phyloP scores from a whole-genome alignment of 2,797 vertebrate species.

The Mormyrops attenuatus region DNA sequence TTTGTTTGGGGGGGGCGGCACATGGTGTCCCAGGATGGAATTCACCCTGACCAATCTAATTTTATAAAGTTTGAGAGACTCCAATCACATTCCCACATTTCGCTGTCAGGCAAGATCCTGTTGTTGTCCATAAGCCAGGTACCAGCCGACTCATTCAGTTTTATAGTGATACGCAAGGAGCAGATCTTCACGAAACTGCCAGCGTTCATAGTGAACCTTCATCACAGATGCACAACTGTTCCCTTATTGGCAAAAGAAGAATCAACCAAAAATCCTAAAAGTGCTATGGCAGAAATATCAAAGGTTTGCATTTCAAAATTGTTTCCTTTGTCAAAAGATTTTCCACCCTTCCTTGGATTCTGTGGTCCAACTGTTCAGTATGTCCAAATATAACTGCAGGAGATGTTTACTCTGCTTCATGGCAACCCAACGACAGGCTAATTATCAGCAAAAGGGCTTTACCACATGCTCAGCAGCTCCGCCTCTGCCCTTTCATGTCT shows the following conservation, averaged over 20 bases:
- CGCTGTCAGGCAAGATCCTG: neutral
- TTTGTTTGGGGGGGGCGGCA: neutral
- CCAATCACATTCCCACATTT: neutral
- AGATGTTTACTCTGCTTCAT: neutral
- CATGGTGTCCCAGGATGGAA: neutral
- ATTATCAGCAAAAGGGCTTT: neutral
- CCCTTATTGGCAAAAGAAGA: neutral
- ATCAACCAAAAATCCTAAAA: neutral
- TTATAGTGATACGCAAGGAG: neutral
- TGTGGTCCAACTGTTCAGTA: neutral
- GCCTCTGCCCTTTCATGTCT: neutral
- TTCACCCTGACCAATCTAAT: neutral
- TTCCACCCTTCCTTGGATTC: neutral
- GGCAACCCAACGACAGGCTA: neutral
- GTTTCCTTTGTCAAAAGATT: neutral
- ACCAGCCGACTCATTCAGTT: neutral
- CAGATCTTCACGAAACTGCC: neutral
- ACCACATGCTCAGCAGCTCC: neutral
- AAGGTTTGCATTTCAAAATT: neutral
- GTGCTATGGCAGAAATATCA: neutral
- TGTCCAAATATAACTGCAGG: neutral
- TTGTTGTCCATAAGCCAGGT: neutral
- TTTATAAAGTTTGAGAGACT: neutral
- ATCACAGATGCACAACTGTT: neutral
- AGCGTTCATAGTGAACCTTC: neutral